These are phyloP conservation scores for Andricus grossulariae DNA, from an alignment of 1,140 invertebrate species.

Conservation along the genomic window DNA sequence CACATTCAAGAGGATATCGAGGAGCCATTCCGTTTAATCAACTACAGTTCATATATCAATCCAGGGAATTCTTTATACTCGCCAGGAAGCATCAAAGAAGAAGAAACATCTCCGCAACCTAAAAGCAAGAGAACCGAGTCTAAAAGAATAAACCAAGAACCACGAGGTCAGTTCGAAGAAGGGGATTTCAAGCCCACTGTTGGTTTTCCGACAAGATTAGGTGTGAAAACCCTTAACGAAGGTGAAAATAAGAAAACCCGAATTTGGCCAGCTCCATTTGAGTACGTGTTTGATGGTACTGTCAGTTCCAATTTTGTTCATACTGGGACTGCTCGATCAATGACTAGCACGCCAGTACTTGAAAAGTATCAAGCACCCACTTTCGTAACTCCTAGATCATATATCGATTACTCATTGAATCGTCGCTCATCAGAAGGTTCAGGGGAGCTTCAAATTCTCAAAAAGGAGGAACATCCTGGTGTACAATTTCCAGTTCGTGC, in stretches of 20 bases:
- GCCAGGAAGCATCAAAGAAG: not conserved
- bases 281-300: slow-evolving; percentile 60
- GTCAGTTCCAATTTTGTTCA: slow-evolving; percentile 40
- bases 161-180: not conserved
- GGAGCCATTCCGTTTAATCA: not conserved
- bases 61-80: not conserved
- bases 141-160: not conserved
- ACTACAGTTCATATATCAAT: not conserved
- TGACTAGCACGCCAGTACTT: not conserved
- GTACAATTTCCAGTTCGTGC: not conserved
- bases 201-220: slow-evolving; percentile 36
- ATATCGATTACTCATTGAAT: not conserved
- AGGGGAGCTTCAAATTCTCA: not conserved
- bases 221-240: slow-evolving; percentile 52
- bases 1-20: not conserved
- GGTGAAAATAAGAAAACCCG: slow-evolving; percentile 58
- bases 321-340: slow-evolving; percentile 1
- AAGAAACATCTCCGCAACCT: not conserved
- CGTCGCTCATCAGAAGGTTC: not conserved
- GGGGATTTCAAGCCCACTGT: slow-evolving; percentile 40
- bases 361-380: not conserved
- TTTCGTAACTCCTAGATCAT: not conserved
- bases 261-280: slow-evolving; percentile 64
- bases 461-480: not conserved
- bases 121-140: not conserved